Percentiles rank a stretch among this genome's conserved stretches.
These are phyloP conservation scores for Thymelicus lineola DNA, from an alignment of 2,888 invertebrate species.

Conservation along the genomic window DNA sequence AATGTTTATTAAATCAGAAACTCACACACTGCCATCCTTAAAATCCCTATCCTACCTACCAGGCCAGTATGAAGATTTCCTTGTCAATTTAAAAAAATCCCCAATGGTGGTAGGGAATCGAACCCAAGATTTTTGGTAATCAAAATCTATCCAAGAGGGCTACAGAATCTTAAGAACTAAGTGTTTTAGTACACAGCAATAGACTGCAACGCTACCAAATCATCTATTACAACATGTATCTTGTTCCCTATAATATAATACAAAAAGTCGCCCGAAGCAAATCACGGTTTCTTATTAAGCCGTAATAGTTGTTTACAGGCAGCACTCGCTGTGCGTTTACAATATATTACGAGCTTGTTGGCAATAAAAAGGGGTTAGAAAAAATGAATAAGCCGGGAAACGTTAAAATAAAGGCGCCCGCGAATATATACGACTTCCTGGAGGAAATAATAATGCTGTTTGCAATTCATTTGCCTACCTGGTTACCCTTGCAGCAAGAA, in stretches of 20 bases:
- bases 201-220: no score
- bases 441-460: slow-evolving; percentile 86
- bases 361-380: slow-evolving; percentile 83
- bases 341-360: slow-evolving; percentile 82
- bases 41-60: no score
- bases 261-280: slow-evolving; percentile 20
- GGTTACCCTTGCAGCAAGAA: slow-evolving; percentile 77
- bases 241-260: slow-evolving; percentile 2
- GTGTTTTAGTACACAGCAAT: no score
- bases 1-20: no score
- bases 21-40: no score
- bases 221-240: neutral
- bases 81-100: no score
- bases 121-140: no score
- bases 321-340: slow-evolving; percentile 77
- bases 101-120: no score
- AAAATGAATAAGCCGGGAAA: slow-evolving; percentile 80
- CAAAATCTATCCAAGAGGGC: no score
- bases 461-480: slow-evolving; percentile 86
- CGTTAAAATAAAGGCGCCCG: slow-evolving; percentile 82
- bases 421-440: slow-evolving; percentile 85
- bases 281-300: slow-evolving; percentile 70
- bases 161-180: no score
- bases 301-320: slow-evolving; percentile 84
- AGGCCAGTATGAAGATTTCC: no score